Evolutionary conservation across 2,888 invertebrate genomes (phyloP).

Genomic region (Parasteatoda lunata): DNA sequence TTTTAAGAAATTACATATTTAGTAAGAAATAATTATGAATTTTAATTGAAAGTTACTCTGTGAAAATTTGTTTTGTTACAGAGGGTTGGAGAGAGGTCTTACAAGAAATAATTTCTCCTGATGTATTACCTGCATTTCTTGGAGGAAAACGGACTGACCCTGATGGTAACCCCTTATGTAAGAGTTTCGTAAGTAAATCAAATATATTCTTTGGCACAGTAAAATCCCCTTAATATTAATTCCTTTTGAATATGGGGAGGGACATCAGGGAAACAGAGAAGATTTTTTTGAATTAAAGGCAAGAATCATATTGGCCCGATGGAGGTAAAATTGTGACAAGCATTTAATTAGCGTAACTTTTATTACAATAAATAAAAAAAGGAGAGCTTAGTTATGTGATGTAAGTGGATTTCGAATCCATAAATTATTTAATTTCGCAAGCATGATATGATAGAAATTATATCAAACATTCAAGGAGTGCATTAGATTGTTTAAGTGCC

Average conservation of each 20-base stretch:
- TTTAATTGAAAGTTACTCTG: neutral
- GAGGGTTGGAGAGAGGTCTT: conserved; percentile 40
- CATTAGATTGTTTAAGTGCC: too few relatives aligned
- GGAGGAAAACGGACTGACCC: conserved; percentile 50
- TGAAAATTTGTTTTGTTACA: neutral
- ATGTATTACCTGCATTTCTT: conserved; percentile 39
- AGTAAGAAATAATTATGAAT: neutral
- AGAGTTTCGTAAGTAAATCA: conserved; percentile 32
- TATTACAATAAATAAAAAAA: too few relatives aligned
- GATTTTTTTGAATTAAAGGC: neutral
- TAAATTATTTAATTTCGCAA: too few relatives aligned
- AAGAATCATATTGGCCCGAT: neutral
- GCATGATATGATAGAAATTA: too few relatives aligned
- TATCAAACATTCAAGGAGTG: too few relatives aligned
- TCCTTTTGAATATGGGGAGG: neutral
- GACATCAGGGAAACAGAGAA: neutral
- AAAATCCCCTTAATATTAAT: neutral
- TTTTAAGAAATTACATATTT: too few relatives aligned
- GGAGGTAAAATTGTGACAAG: too few relatives aligned
- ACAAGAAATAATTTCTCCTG: conserved; percentile 3
- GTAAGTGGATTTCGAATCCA: too few relatives aligned
- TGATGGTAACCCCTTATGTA: conserved; percentile 44
- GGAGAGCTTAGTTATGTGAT: too few relatives aligned
- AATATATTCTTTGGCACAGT: neutral
- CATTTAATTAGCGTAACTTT: too few relatives aligned